These are phyloP conservation scores for Crepidodera aurea DNA, from an alignment of 2,888 invertebrate species.

Conservation along the genomic window DNA sequence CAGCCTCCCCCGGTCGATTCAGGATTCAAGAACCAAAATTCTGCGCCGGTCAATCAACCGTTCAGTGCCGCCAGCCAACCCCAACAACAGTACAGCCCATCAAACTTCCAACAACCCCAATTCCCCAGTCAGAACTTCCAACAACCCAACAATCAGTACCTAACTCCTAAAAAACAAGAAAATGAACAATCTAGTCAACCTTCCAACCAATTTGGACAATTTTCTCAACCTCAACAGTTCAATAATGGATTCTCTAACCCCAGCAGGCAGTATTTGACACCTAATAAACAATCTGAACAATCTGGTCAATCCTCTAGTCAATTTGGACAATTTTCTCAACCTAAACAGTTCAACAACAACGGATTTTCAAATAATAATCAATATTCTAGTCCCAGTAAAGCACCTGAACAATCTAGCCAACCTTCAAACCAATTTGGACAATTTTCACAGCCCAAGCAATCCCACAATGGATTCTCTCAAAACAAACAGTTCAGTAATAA, in stretches of 20 bases:
- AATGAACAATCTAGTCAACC: constrained; percentile 12
- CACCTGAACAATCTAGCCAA: constrained; percentile 4
- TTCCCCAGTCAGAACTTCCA: not conserved
- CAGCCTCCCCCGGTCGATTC: constrained; percentile 2
- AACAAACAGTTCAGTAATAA: not conserved
- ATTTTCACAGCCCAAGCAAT: not conserved
- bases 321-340: constrained; percentile 7
- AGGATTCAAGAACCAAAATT: constrained; percentile 1
- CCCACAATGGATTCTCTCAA: not conserved
- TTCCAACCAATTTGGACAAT: not conserved
- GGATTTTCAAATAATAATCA: too few species aligned
- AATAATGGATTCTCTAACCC: not conserved
- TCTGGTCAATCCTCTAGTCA: constrained; percentile 3
- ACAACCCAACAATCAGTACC: constrained; percentile 1
- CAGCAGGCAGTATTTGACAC: constrained; percentile 14
- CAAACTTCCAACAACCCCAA: not conserved
- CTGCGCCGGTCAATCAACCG: not conserved
- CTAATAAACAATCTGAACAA: constrained; percentile 8
- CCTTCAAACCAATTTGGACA: constrained; percentile 4
- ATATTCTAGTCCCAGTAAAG: constrained; percentile 2
- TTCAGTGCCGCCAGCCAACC: not conserved
- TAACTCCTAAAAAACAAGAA: constrained; percentile 2
- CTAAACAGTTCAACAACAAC: not conserved
- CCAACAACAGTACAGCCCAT: not conserved
- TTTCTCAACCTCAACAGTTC: not conserved